phyloP scores from a whole-genome alignment of 2,888 invertebrate species.

The Bellardia pandia region DNA sequence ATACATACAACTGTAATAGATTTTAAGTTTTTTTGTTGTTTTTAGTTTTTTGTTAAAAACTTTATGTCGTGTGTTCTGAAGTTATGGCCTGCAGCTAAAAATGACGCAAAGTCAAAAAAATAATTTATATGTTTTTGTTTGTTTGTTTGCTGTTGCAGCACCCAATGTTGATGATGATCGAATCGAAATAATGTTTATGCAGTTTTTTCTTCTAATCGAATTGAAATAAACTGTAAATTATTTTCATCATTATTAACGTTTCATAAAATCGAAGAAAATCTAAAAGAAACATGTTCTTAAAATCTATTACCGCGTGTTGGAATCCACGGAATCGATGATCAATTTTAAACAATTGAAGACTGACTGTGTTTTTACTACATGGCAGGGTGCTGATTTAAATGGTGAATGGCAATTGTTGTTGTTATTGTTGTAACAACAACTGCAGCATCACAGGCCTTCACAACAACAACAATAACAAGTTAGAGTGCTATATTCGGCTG shows the following conservation, averaged over 20 bases:
- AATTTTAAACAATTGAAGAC: constrained; percentile 9
- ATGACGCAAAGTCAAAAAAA: constrained; percentile 56
- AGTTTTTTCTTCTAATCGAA: constrained; percentile 27
- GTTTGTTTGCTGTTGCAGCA: constrained; percentile 25
- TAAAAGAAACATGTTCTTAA: background rate
- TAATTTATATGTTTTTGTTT: constrained; percentile 42
- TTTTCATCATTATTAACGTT: constrained; percentile 58
- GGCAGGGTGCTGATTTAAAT: constrained; percentile 58
- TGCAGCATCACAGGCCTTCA: constrained; percentile 16
- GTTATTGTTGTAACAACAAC: constrained; percentile 17
- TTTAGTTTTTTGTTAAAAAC: constrained; percentile 9
- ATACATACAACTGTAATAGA: background rate
- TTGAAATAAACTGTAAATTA: constrained; percentile 44
- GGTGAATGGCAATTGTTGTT: constrained; percentile 48
- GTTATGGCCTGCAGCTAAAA: constrained; percentile 63
- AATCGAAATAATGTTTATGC: background rate
- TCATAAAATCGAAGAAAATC: constrained; percentile 8
- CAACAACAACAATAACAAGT: constrained; percentile 8
- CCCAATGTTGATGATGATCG: constrained; percentile 27
- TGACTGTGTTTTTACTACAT: constrained; percentile 13
- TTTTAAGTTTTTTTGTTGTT: constrained; percentile 33
- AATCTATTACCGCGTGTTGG: constrained; percentile 34
- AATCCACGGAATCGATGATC: constrained; percentile 11
- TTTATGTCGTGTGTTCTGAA: constrained; percentile 54
- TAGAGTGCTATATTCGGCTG: too few species aligned